A percentile compares a stretch with the other conserved stretches of the same genome.
Conservation (phyloP, 2,113 vertebrate species). For the Nansenia antarctica region DNA sequence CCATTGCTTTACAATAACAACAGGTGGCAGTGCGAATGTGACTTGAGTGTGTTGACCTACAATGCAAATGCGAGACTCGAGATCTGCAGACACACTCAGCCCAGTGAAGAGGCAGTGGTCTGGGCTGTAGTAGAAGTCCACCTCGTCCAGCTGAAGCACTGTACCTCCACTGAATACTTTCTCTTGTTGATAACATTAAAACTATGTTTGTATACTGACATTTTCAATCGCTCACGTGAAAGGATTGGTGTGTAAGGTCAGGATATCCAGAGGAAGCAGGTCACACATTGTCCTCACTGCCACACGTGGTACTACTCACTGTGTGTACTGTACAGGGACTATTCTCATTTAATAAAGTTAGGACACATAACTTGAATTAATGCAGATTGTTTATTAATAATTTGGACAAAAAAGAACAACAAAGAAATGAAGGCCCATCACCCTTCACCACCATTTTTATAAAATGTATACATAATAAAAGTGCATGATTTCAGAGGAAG, state of each 20-base stretch:
- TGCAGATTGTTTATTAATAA: slow-evolving; percentile 56
- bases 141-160: slow-evolving; percentile 92
- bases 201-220: slow-evolving; percentile 23
- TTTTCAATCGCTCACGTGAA: background rate
- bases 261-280: background rate
- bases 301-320: too few relatives aligned
- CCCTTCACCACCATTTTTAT: slow-evolving; percentile 35
- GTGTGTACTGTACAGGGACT: too few relatives aligned
- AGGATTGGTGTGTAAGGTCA: background rate
- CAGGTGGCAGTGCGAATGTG: too few relatives aligned
- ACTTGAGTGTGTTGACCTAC: slow-evolving; percentile 58
- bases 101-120: slow-evolving; percentile 79
- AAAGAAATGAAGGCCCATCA: slow-evolving; percentile 34
- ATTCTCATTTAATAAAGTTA: too few relatives aligned
- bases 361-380: background rate
- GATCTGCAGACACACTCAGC: slow-evolving; percentile 91
- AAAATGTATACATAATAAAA: slow-evolving; percentile 49
- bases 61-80: slow-evolving; percentile 96
- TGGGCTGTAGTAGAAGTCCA: slow-evolving; percentile 87
- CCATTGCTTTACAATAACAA: too few relatives aligned
- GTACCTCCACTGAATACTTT: slow-evolving; percentile 59
- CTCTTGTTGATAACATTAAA: slow-evolving; percentile 25
- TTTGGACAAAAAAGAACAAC: slow-evolving; percentile 38
- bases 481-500: slow-evolving; percentile 48
- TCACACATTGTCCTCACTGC: background rate